Conservation (phyloP, 2,113 vertebrate genomes). For the Cinclus cinclus region DNA sequence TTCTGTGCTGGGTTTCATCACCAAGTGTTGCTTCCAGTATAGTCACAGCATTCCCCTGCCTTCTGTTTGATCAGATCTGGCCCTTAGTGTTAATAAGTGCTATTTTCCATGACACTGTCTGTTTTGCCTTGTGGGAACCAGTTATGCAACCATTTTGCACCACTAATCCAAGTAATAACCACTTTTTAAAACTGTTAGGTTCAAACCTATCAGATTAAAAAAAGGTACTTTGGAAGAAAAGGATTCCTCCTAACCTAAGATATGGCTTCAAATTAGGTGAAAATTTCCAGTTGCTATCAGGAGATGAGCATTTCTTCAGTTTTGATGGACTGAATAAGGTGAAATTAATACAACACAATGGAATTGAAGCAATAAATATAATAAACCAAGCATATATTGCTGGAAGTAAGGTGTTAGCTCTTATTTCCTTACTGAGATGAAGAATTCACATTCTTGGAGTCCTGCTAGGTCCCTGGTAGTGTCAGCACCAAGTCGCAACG, state of each 20-base stretch:
- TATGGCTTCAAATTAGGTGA: background rate
- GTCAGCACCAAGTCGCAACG: background rate
- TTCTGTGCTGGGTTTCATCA: background rate
- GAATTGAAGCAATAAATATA: background rate
- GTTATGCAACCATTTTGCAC: conserved; percentile 1
- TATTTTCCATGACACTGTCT: conserved; percentile 36
- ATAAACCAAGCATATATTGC: background rate
- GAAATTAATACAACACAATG: background rate
- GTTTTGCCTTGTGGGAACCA: conserved; percentile 28
- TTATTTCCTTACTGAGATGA: background rate
- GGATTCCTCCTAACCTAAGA: background rate
- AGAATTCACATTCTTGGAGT: background rate
- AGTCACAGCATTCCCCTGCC: background rate
- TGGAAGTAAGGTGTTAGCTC: background rate
- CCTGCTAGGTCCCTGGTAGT: background rate
- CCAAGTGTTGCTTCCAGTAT: background rate
- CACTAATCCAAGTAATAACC: conserved; percentile 15
- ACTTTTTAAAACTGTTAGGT: background rate
- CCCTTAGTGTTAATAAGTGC: background rate
- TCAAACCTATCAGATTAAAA: background rate
- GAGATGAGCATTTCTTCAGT: background rate
- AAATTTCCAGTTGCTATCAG: background rate
- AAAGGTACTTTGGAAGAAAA: background rate
- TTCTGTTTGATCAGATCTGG: conserved; percentile 28
- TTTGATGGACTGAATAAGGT: background rate